Evolutionary conservation across 2,797 vertebrate species (phyloP).

Genomic region (Champsocephalus gunnari): DNA sequence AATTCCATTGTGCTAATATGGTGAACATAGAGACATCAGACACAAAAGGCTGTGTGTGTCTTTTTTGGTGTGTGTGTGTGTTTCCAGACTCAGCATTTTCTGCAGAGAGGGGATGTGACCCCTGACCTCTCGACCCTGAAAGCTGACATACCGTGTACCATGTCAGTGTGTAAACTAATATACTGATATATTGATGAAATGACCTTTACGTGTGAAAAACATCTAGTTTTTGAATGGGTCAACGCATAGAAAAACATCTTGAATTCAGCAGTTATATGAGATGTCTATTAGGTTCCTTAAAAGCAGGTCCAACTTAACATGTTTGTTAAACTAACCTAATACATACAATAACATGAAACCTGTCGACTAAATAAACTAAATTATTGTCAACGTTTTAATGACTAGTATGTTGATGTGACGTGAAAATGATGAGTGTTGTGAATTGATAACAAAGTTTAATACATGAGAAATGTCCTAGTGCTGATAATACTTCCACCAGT

Average conservation of each 20-base stretch:
- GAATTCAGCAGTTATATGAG: neutral
- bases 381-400: too few species aligned
- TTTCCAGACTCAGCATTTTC: constrained; percentile 33
- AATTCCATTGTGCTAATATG: neutral
- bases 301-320: too few species aligned
- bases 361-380: too few species aligned
- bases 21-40: constrained; percentile 9
- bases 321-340: too few species aligned
- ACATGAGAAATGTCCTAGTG: neutral
- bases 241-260: neutral
- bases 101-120: neutral
- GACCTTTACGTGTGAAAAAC: neutral
- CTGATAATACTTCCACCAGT: neutral
- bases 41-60: constrained; percentile 13
- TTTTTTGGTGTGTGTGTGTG: too few species aligned
- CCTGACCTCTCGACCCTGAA: constrained; percentile 47
- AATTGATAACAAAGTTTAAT: neutral
- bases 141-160: neutral
- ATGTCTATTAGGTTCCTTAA: too few species aligned
- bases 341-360: too few species aligned
- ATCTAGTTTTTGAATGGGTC: neutral
- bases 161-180: neutral
- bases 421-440: neutral
- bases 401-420: too few species aligned
- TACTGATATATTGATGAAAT: neutral